These are phyloP conservation scores for Coranthus polyacanthus DNA, from an alignment of 2,797 vertebrate species.

Conservation along the genomic window DNA sequence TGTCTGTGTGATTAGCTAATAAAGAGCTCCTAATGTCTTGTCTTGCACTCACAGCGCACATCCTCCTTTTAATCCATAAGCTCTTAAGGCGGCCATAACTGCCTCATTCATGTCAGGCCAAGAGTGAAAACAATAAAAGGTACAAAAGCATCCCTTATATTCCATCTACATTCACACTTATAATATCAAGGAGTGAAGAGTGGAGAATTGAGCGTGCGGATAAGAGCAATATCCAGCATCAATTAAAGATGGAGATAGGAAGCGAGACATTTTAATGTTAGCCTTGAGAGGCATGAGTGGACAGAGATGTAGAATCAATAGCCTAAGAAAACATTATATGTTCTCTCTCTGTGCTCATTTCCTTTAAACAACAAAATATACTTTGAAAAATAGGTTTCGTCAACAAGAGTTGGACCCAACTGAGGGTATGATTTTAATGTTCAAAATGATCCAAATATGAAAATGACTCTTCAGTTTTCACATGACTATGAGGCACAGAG, in stretches of 20 bases:
- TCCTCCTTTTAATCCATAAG: slow-evolving; percentile 82
- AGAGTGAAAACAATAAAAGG: slow-evolving; percentile 82
- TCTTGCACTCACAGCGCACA: slow-evolving; percentile 75
- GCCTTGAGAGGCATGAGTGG: slow-evolving; percentile 78
- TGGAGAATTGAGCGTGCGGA: slow-evolving; percentile 63
- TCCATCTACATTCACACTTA: slow-evolving; percentile 80
- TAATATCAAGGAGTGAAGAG: slow-evolving; percentile 76
- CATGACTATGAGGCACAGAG: slow-evolving; percentile 29
- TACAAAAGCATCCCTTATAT: slow-evolving; percentile 71
- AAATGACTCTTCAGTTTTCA: slow-evolving; percentile 48
- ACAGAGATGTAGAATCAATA: slow-evolving; percentile 72
- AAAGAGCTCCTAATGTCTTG: slow-evolving; percentile 83
- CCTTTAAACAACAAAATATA: slow-evolving; percentile 46
- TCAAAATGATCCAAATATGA: slow-evolving; percentile 62
- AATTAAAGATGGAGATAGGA: slow-evolving; percentile 81
- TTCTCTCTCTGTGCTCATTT: slow-evolving; percentile 32
- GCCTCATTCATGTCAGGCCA: slow-evolving; percentile 71
- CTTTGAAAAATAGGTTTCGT: slow-evolving; percentile 32
- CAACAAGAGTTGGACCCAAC: neutral
- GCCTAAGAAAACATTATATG: slow-evolving; percentile 62
- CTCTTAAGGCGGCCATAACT: slow-evolving; percentile 81
- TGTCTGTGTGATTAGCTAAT: slow-evolving; percentile 79
- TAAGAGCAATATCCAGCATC: slow-evolving; percentile 77
- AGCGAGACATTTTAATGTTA: slow-evolving; percentile 74
- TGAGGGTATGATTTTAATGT: neutral